Conservation (phyloP, 2,797 vertebrate species). For the Mionectes olivaceus region DNA sequence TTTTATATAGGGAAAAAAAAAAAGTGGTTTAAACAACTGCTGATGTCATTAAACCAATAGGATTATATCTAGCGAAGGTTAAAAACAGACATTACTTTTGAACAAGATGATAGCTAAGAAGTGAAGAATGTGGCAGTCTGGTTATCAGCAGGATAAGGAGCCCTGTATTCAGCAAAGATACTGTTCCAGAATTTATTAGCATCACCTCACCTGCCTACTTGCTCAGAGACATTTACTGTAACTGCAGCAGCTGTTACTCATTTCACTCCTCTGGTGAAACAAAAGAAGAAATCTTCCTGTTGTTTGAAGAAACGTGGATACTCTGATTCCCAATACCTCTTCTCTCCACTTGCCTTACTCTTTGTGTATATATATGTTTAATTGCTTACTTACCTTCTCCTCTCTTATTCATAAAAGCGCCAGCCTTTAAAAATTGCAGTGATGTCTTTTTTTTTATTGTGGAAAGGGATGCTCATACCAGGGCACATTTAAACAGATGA, state of each 20-base stretch:
- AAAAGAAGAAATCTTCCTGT: not conserved
- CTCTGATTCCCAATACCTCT: not conserved
- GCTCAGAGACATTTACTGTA: not conserved
- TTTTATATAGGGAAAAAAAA: not conserved
- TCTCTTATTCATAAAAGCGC: not conserved
- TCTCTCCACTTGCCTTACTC: not conserved
- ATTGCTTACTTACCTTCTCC: not conserved
- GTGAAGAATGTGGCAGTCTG: not conserved
- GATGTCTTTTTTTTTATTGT: not conserved
- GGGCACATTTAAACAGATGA: not conserved
- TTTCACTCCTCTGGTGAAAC: not conserved
- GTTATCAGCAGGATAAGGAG: not conserved
- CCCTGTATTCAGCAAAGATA: not conserved
- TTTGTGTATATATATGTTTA: not conserved
- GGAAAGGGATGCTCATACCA: not conserved
- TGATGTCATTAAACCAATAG: not conserved
- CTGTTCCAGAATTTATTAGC: not conserved
- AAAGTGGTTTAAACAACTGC: not conserved
- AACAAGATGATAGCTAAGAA: not conserved
- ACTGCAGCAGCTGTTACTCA: not conserved
- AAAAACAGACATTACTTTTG: not conserved
- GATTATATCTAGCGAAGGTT: not conserved
- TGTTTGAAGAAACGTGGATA: not conserved
- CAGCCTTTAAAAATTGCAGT: not conserved
- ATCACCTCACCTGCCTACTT: not conserved